phyloP scores from a whole-genome alignment of 2,113 vertebrate genomes.

The Cottus gobio region DNA sequence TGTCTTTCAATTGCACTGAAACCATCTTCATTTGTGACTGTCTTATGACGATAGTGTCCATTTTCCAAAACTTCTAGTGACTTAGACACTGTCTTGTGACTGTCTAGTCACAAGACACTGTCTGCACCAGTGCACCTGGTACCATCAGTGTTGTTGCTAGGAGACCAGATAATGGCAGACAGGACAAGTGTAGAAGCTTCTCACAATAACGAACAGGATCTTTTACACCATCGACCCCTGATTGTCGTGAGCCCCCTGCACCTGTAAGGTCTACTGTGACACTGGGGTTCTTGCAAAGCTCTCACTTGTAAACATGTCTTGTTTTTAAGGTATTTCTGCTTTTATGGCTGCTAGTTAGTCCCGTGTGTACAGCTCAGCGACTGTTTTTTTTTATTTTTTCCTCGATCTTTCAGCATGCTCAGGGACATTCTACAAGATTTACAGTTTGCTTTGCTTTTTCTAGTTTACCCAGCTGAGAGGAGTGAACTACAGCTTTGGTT shows the following conservation, averaged over 20 bases:
- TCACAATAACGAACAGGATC: not conserved
- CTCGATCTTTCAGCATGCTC: not conserved
- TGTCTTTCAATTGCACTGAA: not conserved
- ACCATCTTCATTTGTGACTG: not conserved
- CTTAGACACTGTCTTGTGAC: no score
- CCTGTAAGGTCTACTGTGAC: not conserved
- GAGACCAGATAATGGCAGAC: not conserved
- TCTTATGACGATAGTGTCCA: not conserved
- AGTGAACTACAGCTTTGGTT: not conserved
- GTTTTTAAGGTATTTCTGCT: not conserved
- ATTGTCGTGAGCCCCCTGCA: not conserved
- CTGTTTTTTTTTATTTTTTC: not conserved
- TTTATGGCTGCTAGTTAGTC: not conserved
- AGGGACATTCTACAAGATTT: not conserved
- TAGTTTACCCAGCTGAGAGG: not conserved
- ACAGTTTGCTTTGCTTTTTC: not conserved
- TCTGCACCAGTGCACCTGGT: not conserved
- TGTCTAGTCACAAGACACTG: not conserved
- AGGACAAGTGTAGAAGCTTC: not conserved
- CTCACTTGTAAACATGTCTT: not conserved
- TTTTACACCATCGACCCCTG: not conserved
- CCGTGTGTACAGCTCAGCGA: not conserved
- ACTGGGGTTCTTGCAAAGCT: not conserved
- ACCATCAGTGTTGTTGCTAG: slow-evolving; percentile 1
- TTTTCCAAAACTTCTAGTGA: not conserved